Percentiles rank a stretch among this genome's conserved stretches.
phyloP scores from a whole-genome alignment of 1,140 invertebrate species.

The Atta texana region DNA sequence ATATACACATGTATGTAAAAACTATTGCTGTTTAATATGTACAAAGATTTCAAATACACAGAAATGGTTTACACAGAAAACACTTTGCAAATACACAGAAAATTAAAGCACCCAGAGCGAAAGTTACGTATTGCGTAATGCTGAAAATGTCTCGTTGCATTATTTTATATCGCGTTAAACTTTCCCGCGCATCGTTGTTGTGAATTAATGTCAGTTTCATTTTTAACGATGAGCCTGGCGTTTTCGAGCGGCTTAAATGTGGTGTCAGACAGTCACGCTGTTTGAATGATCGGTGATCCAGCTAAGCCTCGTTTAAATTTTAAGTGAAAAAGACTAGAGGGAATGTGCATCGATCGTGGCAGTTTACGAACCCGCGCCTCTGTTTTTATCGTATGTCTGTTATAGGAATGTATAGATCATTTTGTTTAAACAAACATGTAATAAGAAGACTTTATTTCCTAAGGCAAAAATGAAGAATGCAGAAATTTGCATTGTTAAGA shows the following conservation, averaged over 20 bases:
- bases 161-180: conserved; percentile 58
- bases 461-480: no score
- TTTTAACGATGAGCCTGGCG: conserved; percentile 44
- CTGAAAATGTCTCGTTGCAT: conserved; percentile 40
- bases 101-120: conserved; percentile 10
- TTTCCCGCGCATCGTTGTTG: conserved; percentile 42
- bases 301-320: conserved; percentile 66
- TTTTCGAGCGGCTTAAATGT: conserved; percentile 62
- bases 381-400: conserved; percentile 53
- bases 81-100: neutral
- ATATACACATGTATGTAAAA: conserved; percentile 1
- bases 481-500: neutral
- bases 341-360: conserved; percentile 57
- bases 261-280: conserved; percentile 62
- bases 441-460: neutral
- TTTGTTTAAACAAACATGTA: conserved; percentile 1
- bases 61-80: neutral
- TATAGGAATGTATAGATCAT: conserved; percentile 38
- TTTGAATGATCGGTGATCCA: conserved; percentile 67
- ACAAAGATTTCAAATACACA: neutral
- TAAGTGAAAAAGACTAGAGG: conserved; percentile 59
- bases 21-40: conserved; percentile 47
- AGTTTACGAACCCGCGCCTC: conserved; percentile 54
- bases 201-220: conserved; percentile 57
- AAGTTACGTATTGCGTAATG: conserved; percentile 31